phyloP scores from a whole-genome alignment of 2,888 invertebrate species.

The Sarcophaga subvicina region DNA sequence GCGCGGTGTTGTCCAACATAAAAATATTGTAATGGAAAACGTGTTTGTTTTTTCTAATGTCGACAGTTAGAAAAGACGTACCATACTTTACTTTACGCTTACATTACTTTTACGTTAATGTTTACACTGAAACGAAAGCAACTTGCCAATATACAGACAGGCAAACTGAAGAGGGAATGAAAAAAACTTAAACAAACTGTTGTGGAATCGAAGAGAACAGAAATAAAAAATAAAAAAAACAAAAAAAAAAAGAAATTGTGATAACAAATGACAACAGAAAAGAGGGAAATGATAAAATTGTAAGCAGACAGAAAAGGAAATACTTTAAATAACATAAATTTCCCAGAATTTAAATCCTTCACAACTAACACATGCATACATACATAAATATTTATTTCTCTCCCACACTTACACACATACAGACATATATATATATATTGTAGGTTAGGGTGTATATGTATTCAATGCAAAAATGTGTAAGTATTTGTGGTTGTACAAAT shows the following conservation, averaged over 20 bases:
- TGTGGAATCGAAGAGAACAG: background rate
- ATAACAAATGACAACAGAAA: background rate
- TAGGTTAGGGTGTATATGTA: background rate
- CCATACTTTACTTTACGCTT: no score
- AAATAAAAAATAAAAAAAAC: background rate
- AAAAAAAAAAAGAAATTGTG: no score
- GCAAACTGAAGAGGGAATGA: no score
- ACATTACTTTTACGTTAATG: no score
- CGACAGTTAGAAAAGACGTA: background rate
- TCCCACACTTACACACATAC: background rate
- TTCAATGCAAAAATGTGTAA: background rate
- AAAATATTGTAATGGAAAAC: background rate
- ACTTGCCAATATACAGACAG: no score
- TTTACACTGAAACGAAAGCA: no score
- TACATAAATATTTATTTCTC: background rate
- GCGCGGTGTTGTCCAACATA: background rate
- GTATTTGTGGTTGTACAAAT: background rate
- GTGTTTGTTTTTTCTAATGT: background rate
- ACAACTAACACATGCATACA: background rate
- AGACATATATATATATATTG: background rate
- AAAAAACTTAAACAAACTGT: no score
- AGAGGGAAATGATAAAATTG: conserved; percentile 21
- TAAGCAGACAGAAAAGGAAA: conserved; percentile 35
- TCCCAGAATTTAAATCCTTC: conserved; percentile 36
- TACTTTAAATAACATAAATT: conserved; percentile 40